Conservation (phyloP, 2,113 vertebrate genomes). For the Crotalus tigris region DNA sequence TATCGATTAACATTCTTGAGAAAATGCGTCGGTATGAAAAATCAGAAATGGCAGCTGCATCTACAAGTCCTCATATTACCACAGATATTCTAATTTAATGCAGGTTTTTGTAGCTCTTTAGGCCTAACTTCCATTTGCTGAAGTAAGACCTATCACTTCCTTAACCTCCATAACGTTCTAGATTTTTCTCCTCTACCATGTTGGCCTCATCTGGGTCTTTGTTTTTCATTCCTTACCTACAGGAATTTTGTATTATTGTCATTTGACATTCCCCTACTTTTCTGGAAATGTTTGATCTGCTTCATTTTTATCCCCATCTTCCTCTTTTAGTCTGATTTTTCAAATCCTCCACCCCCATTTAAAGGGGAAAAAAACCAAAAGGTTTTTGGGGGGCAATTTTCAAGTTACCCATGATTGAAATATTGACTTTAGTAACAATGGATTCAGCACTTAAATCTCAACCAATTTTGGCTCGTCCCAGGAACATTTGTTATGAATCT, state of each 20-base stretch:
- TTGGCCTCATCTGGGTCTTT: not conserved
- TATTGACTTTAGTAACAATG: not conserved
- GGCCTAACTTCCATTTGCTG: not conserved
- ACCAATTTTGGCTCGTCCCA: not conserved
- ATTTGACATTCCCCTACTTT: not conserved
- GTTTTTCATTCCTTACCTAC: not conserved
- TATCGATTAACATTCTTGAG: not conserved
- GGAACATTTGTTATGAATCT: not conserved
- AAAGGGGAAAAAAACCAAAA: not conserved
- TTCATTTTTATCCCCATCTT: not conserved
- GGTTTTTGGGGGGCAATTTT: not conserved
- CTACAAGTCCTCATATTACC: not conserved
- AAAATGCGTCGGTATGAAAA: not conserved
- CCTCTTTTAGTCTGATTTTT: not conserved
- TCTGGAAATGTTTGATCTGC: not conserved
- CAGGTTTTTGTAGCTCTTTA: not conserved
- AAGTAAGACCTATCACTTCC: not conserved
- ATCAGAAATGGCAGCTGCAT: not conserved
- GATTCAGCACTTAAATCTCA: not conserved
- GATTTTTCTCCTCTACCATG: not conserved
- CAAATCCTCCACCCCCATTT: not conserved
- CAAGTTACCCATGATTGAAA: not conserved
- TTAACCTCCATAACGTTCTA: not conserved
- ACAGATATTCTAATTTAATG: not conserved
- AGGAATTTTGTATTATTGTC: not conserved